Evolutionary conservation across 2,797 vertebrate species (phyloP), one percentile per base, ranked within the genome.

Genomic region (Neosalanx taihuensis): DNA sequence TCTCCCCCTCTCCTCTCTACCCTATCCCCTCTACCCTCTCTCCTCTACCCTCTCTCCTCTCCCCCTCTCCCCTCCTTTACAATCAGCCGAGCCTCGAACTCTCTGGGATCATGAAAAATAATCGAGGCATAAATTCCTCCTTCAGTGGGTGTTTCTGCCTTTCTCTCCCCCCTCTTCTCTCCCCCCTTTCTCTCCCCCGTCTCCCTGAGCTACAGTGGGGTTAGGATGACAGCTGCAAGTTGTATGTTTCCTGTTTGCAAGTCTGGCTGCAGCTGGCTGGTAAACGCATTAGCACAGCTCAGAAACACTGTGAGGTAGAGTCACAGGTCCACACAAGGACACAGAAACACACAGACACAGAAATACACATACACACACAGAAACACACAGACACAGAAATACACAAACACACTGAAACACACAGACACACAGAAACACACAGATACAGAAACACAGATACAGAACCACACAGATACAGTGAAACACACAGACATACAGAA

Each of bases 181-280:
- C n/a, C 18, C 41, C 51, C 65, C 12, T 23, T 65, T 69, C 72
- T 83, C 73, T n/a, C 10, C 18, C 41, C 51, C 49, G 20, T 23
- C 69, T 72, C 69, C 73, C 76, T 78, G 81, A 26, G 80, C 86
- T 70, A 64, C 72, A 84, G 85, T 79, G 72, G 84, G 85, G 83
- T 78, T 71, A 83, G 87, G 85, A 89, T 91, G 88, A 90, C 87
- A 89, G 87, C 83, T 87, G 80, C 85, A 84, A 2, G 37, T 80
- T 85, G 85, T n/a, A 5, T 80, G 83, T 85, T 88, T 90, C 86
- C 87, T 87, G 83, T 90, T 91, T 82, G 75, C 79, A 75, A 79
- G 85, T 89, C 84, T 86, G 78, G 37, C 80, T 84, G 79, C 83
- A 84, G 72, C 82, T 86, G 85, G 85, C 85, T 92, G 88, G 78